Percentiles rank a stretch among this genome's conserved stretches.
These are phyloP conservation scores for Zalophus californianus DNA, from an alignment of 2,797 vertebrate species.

Conservation along the genomic window DNA sequence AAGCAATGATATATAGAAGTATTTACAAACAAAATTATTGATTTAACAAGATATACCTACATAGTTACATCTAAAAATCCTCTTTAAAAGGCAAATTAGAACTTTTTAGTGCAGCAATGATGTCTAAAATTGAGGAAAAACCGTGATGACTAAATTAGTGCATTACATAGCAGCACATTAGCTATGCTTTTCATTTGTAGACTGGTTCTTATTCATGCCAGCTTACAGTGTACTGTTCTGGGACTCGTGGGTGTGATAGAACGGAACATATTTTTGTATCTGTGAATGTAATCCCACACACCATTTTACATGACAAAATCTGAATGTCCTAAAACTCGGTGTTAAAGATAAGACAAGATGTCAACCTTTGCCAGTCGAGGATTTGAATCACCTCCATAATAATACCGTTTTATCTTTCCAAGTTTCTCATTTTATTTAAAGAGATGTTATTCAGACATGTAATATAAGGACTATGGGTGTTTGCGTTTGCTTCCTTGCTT, in stretches of 20 bases:
- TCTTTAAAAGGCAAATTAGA: slow-evolving; percentile 42
- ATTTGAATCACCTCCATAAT: background rate
- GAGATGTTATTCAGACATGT: background rate
- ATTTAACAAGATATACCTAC: slow-evolving; percentile 11
- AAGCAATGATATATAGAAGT: slow-evolving; percentile 3
- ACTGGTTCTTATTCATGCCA: slow-evolving; percentile 85
- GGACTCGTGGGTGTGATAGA: slow-evolving; percentile 86
- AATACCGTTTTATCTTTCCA: background rate
- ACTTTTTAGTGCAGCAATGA: background rate
- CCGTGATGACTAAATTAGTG: slow-evolving; percentile 79
- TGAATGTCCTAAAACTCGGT: slow-evolving; percentile 34
- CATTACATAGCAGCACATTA: slow-evolving; percentile 74
- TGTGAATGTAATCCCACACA: slow-evolving; percentile 87
- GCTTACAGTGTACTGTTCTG: slow-evolving; percentile 84
- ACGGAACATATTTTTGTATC: slow-evolving; percentile 88
- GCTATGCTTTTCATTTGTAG: slow-evolving; percentile 83
- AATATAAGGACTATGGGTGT: background rate
- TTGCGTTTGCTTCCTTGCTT: background rate
- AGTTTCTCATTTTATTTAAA: background rate
- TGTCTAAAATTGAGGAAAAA: slow-evolving; percentile 54
- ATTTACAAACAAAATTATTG: slow-evolving; percentile 4
- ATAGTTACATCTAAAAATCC: background rate
- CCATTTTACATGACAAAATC: slow-evolving; percentile 85
- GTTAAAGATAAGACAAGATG: slow-evolving; percentile 42
- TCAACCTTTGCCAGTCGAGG: background rate